Conservation (phyloP, 2,797 vertebrate genomes). For the Hephaestus fuliginosus region DNA sequence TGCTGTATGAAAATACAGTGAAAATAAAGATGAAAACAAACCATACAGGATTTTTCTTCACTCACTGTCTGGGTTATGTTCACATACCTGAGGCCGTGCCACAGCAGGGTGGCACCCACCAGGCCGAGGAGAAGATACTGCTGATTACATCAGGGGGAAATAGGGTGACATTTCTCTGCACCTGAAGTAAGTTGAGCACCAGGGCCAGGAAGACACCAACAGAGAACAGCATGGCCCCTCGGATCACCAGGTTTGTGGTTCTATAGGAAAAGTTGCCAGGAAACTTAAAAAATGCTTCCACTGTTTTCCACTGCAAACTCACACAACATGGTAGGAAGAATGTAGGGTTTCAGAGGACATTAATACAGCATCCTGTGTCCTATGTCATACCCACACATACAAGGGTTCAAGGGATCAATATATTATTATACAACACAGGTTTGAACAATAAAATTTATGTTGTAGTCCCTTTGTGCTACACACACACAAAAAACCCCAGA, state of each 20-base stretch:
- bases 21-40: not conserved
- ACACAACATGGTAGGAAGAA: not conserved
- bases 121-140: conserved; percentile 96
- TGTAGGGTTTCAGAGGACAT: too few species aligned
- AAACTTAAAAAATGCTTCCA: not conserved
- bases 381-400: too few species aligned
- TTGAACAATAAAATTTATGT: too few species aligned
- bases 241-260: conserved; percentile 91
- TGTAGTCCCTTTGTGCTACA: too few species aligned
- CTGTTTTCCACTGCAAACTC: not conserved
- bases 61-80: not conserved
- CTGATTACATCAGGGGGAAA: conserved; percentile 96
- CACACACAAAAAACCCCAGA: too few species aligned
- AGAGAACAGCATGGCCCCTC: conserved; percentile 91
- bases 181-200: conserved; percentile 95
- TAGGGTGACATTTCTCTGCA: conserved; percentile 95
- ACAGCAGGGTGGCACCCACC: conserved; percentile 97
- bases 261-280: conserved; percentile 28
- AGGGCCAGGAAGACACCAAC: conserved; percentile 95
- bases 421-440: too few species aligned
- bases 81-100: conserved; percentile 93
- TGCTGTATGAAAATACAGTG: not conserved
- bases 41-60: not conserved
- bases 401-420: too few species aligned
- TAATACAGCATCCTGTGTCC: too few species aligned